These are phyloP conservation scores for Erebia palarica DNA, from an alignment of 2,888 invertebrate species.

Conservation along the genomic window DNA sequence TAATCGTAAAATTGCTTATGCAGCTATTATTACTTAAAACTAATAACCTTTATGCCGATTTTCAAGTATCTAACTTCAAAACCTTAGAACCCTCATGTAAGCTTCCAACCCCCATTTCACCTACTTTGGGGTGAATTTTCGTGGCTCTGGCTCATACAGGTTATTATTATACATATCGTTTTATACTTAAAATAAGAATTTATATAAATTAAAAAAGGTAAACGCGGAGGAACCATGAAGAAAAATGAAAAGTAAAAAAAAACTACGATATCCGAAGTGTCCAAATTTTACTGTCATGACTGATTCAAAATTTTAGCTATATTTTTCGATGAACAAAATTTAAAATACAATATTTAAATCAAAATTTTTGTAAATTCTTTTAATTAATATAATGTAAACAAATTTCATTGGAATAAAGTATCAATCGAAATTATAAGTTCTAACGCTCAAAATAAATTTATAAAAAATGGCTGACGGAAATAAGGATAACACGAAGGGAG, in stretches of 20 bases:
- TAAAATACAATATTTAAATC: constrained; percentile 3
- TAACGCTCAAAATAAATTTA: constrained; percentile 9
- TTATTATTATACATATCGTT: too few relatives aligned
- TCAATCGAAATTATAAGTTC: constrained; percentile 6
- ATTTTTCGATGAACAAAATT: constrained; percentile 20
- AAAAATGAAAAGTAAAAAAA: neutral
- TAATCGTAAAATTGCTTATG: too few relatives aligned
- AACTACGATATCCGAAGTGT: neutral
- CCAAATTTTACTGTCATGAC: constrained; percentile 13
- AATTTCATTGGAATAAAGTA: neutral
- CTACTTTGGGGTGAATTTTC: too few relatives aligned
- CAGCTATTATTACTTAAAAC: too few relatives aligned
- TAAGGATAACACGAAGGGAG: constrained; percentile 37
- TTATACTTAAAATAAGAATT: neutral
- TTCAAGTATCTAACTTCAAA: too few relatives aligned
- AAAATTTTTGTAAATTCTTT: neutral
- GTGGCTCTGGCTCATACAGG: too few relatives aligned
- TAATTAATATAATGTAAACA: constrained; percentile 4
- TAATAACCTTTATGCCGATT: too few relatives aligned
- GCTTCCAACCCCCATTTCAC: too few relatives aligned
- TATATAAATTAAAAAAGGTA: neutral
- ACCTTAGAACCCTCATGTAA: too few relatives aligned
- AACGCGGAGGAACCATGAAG: neutral
- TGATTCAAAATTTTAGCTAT: constrained; percentile 21
- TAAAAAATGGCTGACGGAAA: constrained; percentile 54